These are phyloP conservation scores for Dasyurus viverrinus DNA, from an alignment of 2,113 vertebrate genomes.

Conservation along the genomic window DNA sequence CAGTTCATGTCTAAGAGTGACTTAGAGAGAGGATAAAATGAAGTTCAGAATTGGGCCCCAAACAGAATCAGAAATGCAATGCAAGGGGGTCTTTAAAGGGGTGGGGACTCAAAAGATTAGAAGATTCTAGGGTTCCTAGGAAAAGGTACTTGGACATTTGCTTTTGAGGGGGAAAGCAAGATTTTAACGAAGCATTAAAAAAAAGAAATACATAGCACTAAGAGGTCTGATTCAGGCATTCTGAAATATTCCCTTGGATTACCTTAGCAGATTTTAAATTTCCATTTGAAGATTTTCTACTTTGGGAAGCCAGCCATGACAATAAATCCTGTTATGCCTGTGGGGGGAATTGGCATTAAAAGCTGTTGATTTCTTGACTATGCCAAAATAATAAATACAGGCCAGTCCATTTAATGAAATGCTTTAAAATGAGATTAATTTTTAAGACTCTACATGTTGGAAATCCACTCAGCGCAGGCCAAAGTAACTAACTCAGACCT, in stretches of 20 bases:
- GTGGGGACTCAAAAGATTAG: neutral
- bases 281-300: conserved; percentile 20
- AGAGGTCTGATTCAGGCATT: conserved; percentile 12
- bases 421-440: neutral
- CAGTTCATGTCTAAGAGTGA: neutral
- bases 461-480: neutral
- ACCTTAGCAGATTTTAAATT: conserved; percentile 14
- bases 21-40: neutral
- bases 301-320: conserved; percentile 1
- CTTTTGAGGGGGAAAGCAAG: neutral
- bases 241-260: conserved; percentile 18
- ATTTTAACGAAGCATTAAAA: conserved; percentile 23
- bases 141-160: neutral
- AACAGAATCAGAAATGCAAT: neutral
- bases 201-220: neutral
- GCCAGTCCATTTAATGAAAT: neutral
- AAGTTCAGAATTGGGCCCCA: neutral
- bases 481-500: neutral
- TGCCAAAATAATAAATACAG: conserved; percentile 15
- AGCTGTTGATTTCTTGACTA: neutral
- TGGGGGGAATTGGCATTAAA: neutral
- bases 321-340: conserved; percentile 17
- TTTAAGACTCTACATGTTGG: conserved; percentile 31
- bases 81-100: conserved; percentile 6
- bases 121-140: neutral